Base-by-base conservation (phyloP, 2,888 invertebrate genomes). In the Autographa pulchrina region DNA sequence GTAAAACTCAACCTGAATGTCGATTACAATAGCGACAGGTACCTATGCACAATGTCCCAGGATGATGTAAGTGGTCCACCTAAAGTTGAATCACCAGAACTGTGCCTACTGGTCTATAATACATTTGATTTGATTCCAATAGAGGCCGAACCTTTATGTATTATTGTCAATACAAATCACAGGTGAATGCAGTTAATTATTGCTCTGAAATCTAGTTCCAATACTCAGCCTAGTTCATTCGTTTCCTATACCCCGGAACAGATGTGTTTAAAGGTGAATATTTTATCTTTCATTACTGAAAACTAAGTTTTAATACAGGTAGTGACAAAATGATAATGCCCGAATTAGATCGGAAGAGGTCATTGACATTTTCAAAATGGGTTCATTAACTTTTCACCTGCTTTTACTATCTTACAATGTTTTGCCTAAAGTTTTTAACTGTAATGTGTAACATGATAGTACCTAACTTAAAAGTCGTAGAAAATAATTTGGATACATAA, bases 141-240 rank as follows among this genome's bases (percentile, higher is more conserved):
- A 83, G 84, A 86, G 85, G 87, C 80, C 86, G 54, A 76, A 68
- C 58, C 78, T 77, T 90, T 89, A 88, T 89, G 80, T 80, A 76
- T 71, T 68, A 84, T 77, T 86, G 78, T 79, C 81, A 85, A 86
- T 86, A 87, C 84, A 78, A 68, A 74, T 78, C 86, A 87, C 80
- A 75, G 80, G 85, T 89, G 83, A 85, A 87, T 90, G 88, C 88
- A 91, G 77, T 88, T 90, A 92, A 90, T 91, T 90, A 90, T 85
- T 88, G 82, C 83, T 82, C 72, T 77, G 68, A 80, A 83, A 70
- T 80, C 75, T 77, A 71, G 66, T 67, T 78, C 64, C 60, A 72
- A 59, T 70, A 71, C 71, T 71, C 70, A 68, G 78, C 70, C 77
- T 69, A 75, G 76, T 73, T 79, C 80, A 83, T 74, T 82, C 61